A percentile compares a stretch with the other conserved stretches of the same genome.
These are phyloP conservation scores for Graptemys geographica DNA, from an alignment of 2,797 vertebrate species.

Conservation along the genomic window DNA sequence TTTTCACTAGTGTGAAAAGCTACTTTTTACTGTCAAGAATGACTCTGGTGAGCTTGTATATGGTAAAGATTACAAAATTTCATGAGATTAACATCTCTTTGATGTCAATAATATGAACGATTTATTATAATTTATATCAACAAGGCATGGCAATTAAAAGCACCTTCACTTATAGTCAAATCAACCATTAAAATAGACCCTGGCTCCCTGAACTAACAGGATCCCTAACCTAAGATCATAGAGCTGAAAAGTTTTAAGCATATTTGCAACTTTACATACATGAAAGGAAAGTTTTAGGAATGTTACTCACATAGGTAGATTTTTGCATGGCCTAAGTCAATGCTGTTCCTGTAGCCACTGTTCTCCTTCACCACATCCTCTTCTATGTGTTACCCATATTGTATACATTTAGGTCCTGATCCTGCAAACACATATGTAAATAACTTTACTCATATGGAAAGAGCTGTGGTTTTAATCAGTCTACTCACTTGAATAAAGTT, in stretches of 20 bases:
- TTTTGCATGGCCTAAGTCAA: constrained; percentile 2
- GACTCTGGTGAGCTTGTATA: constrained; percentile 26
- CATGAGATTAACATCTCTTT: constrained; percentile 25
- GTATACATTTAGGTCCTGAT: constrained; percentile 19
- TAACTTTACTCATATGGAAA: neutral
- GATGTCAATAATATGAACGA: constrained; percentile 43
- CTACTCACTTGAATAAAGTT: no score
- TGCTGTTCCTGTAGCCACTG: neutral
- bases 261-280: neutral
- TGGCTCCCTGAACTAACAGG: neutral
- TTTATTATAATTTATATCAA: constrained; percentile 34
- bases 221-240: neutral
- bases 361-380: constrained; percentile 11
- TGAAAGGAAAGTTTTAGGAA: constrained; percentile 21
- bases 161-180: constrained; percentile 21
- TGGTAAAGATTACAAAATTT: constrained; percentile 32
- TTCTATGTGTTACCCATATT: constrained; percentile 38
- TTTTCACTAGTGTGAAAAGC: constrained; percentile 61
- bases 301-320: neutral
- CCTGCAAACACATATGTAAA: neutral
- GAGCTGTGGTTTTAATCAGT: no score
- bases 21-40: constrained; percentile 49
- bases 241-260: neutral
- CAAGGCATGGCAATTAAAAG: neutral
- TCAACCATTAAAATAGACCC: constrained; percentile 2